Percentiles rank a stretch among this genome's conserved stretches.
Evolutionary conservation across 2,797 vertebrate genomes (phyloP).

Genomic region (Cirrhinus molitorella): DNA sequence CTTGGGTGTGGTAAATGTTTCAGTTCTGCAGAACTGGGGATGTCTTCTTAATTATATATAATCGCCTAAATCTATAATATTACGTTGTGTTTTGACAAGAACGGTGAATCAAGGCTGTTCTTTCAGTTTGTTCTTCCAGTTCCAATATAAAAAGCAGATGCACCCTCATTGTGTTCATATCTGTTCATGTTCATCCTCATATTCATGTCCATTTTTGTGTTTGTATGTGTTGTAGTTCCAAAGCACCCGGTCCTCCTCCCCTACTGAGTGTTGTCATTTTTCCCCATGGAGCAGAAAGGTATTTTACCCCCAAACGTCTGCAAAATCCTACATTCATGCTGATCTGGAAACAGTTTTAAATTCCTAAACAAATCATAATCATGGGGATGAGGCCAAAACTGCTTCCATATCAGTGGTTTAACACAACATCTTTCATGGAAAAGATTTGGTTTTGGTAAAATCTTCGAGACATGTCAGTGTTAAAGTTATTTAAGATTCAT

Average conservation of each 20-base stretch:
- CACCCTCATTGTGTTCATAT: slow-evolving; percentile 66
- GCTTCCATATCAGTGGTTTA: neutral
- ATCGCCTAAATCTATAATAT: slow-evolving; percentile 23
- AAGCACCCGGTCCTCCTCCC: slow-evolving; percentile 91
- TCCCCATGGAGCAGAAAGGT: slow-evolving; percentile 99
- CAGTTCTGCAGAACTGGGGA: neutral
- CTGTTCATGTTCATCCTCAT: slow-evolving; percentile 63
- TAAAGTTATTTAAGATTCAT: neutral
- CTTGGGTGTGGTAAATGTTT: neutral
- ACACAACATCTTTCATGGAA: neutral
- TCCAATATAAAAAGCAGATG: neutral
- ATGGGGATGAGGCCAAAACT: neutral
- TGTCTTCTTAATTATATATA: neutral
- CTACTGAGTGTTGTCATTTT: slow-evolving; percentile 97
- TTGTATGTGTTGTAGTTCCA: slow-evolving; percentile 90
- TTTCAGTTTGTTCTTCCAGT: neutral
- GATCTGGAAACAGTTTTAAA: slow-evolving; percentile 20
- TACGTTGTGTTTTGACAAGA: neutral
- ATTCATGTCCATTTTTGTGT: slow-evolving; percentile 63
- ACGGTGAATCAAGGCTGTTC: neutral
- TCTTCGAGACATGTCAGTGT: neutral
- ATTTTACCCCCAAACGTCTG: slow-evolving; percentile 73
- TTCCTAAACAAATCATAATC: neutral
- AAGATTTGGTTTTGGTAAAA: slow-evolving; percentile 14
- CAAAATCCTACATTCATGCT: neutral